Conservation (phyloP, 2,888 invertebrate species). For the Dendrolimus houi region DNA sequence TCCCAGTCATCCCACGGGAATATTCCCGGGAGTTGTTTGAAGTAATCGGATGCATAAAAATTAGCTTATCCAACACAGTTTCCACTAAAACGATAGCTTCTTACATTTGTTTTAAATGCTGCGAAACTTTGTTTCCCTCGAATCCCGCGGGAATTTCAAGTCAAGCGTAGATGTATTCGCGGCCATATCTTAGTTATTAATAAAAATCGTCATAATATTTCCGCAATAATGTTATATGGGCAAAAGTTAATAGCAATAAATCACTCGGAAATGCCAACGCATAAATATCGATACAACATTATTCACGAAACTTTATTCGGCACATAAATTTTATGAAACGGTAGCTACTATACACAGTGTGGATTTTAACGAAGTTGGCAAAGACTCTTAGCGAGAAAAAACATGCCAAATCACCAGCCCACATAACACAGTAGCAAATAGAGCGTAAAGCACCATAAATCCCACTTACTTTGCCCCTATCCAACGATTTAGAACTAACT, state of each 20-base stretch:
- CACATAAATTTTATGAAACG: not conserved
- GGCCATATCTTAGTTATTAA: too few species aligned
- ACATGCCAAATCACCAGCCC: slow-evolving; percentile 16
- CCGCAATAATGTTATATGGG: too few species aligned
- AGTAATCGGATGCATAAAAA: too few species aligned
- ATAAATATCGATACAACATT: not conserved
- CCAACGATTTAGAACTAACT: slow-evolving; percentile 70
- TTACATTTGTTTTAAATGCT: too few species aligned
- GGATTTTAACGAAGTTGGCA: slow-evolving; percentile 15
- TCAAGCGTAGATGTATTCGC: too few species aligned
- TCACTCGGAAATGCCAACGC: not conserved
- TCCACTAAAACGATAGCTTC: too few species aligned
- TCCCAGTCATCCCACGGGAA: too few species aligned
- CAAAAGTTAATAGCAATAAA: not conserved
- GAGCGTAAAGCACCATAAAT: slow-evolving; percentile 55
- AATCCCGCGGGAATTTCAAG: too few species aligned
- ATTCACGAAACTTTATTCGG: not conserved
- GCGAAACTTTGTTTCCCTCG: too few species aligned
- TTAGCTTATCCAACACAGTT: too few species aligned
- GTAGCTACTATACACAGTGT: not conserved
- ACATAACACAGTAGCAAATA: slow-evolving; percentile 41
- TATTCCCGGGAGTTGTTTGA: too few species aligned
- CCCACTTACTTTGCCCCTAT: slow-evolving; percentile 59
- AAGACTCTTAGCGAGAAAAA: slow-evolving; percentile 22
- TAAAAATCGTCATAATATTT: too few species aligned